Conservation (phyloP, 2,113 vertebrate species). For the Semicossyphus pulcher region DNA sequence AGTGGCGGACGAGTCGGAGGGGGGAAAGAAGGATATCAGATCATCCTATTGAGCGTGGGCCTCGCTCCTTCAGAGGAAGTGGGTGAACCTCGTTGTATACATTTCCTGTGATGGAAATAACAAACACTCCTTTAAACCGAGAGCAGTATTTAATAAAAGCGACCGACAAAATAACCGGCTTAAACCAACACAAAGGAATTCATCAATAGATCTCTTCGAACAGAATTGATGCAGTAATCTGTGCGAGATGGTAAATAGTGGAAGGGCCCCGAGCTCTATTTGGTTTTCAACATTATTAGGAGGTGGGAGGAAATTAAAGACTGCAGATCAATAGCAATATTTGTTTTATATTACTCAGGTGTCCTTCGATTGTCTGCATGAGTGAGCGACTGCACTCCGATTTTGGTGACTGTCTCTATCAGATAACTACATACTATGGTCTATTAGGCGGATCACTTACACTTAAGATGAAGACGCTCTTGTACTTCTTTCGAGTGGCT, state of each 20-base stretch:
- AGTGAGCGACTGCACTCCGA: conserved; percentile 57
- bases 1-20: conserved; percentile 45
- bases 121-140: conserved; percentile 41
- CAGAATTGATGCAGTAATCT: conserved; percentile 67
- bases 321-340: conserved; percentile 78
- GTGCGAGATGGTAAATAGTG: conserved; percentile 63
- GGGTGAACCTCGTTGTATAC: neutral
- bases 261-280: conserved; percentile 54
- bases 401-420: conserved; percentile 71
- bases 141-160: conserved; percentile 55
- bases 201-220: conserved; percentile 65
- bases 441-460: conserved; percentile 71
- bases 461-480: conserved; percentile 68
- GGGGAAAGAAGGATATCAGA: conserved; percentile 34
- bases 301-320: conserved; percentile 74
- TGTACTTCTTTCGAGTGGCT: conserved; percentile 52
- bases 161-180: conserved; percentile 50
- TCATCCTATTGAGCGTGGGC: conserved; percentile 24
- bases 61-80: neutral
- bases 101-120: conserved; percentile 23
- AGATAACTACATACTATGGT: conserved; percentile 61
- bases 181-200: conserved; percentile 67
- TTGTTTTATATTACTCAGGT: conserved; percentile 78
- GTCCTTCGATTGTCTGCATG: conserved; percentile 73
- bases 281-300: conserved; percentile 69